Evolutionary conservation across 2,888 invertebrate species (phyloP).

Genomic region (Anticlea derivata): DNA sequence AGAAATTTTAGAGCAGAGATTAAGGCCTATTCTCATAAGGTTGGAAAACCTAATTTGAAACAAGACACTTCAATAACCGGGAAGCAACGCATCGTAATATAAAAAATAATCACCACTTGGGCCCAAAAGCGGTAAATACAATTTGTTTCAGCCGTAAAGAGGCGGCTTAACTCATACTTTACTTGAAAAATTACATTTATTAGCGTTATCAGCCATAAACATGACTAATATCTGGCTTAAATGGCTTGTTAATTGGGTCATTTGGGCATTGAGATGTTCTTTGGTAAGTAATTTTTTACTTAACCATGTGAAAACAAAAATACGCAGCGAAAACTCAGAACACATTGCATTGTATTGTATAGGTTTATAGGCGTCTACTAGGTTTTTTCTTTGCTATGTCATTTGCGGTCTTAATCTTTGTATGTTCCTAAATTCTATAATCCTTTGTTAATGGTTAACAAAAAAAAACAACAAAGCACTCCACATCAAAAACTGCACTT

Average conservation of each 20-base stretch:
- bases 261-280: too few species aligned
- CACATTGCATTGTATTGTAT: too few species aligned
- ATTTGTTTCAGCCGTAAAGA: constrained; percentile 36
- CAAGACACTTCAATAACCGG: constrained; percentile 33
- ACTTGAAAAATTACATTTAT: constrained; percentile 2
- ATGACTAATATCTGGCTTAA: too few species aligned
- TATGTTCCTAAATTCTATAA: too few species aligned
- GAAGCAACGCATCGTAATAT: constrained; percentile 34
- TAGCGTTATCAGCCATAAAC: not conserved
- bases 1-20: not conserved
- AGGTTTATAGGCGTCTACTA: too few species aligned
- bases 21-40: not conserved
- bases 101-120: constrained; percentile 36
- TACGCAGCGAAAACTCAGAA: too few species aligned
- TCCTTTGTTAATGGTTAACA: too few species aligned
- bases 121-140: constrained; percentile 36
- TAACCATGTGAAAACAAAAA: too few species aligned
- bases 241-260: too few species aligned
- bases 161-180: constrained; percentile 23
- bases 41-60: constrained; percentile 33
- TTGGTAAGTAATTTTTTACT: too few species aligned
- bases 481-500: constrained; percentile 38
- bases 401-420: too few species aligned
- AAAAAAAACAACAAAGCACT: constrained; percentile 8
- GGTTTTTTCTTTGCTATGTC: too few species aligned